Evolutionary conservation across 2,797 vertebrate species (phyloP).

Genomic region (Dicrostonyx torquatus): DNA sequence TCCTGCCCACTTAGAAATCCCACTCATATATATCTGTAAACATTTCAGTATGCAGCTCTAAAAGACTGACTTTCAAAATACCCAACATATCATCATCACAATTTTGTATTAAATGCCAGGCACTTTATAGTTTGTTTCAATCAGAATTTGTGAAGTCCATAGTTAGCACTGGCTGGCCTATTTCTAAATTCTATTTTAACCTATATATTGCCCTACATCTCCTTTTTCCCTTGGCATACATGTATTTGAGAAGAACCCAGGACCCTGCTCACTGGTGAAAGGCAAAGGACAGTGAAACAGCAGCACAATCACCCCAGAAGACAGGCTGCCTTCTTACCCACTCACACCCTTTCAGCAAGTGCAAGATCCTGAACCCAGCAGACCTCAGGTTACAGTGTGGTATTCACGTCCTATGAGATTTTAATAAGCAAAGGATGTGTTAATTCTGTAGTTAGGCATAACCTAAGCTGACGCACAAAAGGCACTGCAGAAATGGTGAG

Average conservation of each 20-base stretch:
- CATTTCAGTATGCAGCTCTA: neutral
- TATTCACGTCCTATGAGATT: conserved; percentile 22
- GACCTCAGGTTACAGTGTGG: neutral
- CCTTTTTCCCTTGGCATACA: conserved; percentile 40
- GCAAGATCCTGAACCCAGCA: neutral
- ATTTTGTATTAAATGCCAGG: conserved; percentile 21
- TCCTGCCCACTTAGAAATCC: neutral
- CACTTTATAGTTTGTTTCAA: neutral
- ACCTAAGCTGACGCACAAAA: neutral
- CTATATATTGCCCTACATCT: conserved; percentile 13
- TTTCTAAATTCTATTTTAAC: conserved; percentile 54
- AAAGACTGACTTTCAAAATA: conserved; percentile 24
- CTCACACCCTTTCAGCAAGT: neutral
- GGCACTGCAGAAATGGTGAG: neutral
- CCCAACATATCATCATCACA: neutral
- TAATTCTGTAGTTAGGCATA: conserved; percentile 34
- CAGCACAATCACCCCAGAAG: neutral
- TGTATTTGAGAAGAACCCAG: conserved; percentile 56
- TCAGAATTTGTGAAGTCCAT: conserved; percentile 2
- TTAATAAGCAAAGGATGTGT: conserved; percentile 52
- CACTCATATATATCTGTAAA: neutral
- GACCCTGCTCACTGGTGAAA: neutral
- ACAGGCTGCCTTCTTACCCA: neutral
- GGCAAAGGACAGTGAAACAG: neutral
- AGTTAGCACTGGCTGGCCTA: neutral